Base-by-base conservation (phyloP, 1,140 invertebrate species). In the Centruroides sculpturatus region DNA sequence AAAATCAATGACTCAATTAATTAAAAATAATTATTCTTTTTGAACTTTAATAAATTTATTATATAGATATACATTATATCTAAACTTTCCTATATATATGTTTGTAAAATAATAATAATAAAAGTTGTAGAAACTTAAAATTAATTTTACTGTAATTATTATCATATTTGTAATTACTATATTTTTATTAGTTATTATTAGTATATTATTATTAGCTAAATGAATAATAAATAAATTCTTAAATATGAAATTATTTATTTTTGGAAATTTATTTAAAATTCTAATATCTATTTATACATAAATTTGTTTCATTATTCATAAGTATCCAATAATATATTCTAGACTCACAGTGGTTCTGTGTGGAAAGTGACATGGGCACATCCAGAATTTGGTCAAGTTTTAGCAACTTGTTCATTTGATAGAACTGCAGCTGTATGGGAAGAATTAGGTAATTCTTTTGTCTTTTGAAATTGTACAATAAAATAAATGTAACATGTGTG, bases 291-390 rank as follows among this genome's bases (percentile, higher is more conserved):
- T 60, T 12, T 58, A 36, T 63, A 8, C 1, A 55, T 56, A 57
- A 47, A 11, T 48, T 56, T 23, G 13, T 59, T 55, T 55, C 10
- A 34, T 36, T 54, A 23, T 53, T 36, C 56, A 55, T 66, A 67
- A 23, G 23, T 23, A n/a, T n/a, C n/a, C n/a, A 23, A 23, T 23
- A 23, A 23, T 23, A 23, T 23, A 54, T 56, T 36, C 35, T 64
- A 76, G 72, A 72, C 91, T 1, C 95, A 98, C 71, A 90, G 87
- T 74, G 95, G 94, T 0, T 93, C 92, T 6, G 92, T 98, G 5
- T 99, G 94, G 94, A 93, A 96, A 76, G 90, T 98, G 0, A 94
- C 91, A 4, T 99, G 95, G 95, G 93, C 94, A 0, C 92, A 98
- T 81, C 79, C 79, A 13, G 78, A 81, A 61, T 80, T 78, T 70